These are phyloP conservation scores for Hexactinellida sp. DNA, from an alignment of 37 sponge, comb jelly and placozoan genomes.

Conservation along the genomic window DNA sequence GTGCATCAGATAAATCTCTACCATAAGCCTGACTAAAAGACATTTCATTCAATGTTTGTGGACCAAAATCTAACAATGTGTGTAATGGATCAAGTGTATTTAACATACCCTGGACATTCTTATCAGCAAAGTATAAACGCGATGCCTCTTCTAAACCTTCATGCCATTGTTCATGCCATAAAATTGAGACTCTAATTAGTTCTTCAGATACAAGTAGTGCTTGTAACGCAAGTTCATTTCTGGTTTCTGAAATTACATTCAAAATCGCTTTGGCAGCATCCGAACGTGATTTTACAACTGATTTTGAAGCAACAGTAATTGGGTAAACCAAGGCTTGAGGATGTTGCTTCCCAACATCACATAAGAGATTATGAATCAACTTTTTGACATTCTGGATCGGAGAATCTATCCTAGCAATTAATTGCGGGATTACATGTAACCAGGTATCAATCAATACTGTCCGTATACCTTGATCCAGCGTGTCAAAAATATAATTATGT, in stretches of 20 bases:
- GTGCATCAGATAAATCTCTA: constrained; percentile 84
- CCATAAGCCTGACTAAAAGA: constrained; percentile 93
- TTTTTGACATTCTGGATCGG: constrained; percentile 62
- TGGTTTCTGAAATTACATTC: constrained; percentile 74
- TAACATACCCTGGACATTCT: constrained; percentile 81
- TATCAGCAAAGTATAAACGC: constrained; percentile 75
- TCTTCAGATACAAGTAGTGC: constrained; percentile 92
- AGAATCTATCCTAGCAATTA: constrained; percentile 92
- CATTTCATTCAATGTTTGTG: constrained; percentile 69
- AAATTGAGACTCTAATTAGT: constrained; percentile 87
- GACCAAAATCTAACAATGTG: constrained; percentile 60
- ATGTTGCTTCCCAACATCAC: constrained; percentile 84
- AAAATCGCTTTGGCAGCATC: constrained; percentile 72
- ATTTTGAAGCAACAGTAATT: constrained; percentile 83
- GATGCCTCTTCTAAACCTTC: constrained; percentile 94
- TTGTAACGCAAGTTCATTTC: constrained; percentile 65
- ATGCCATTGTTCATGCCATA: constrained; percentile 99
- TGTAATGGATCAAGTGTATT: constrained; percentile 79
- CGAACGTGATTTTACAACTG: constrained; percentile 34
- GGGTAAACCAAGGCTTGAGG: constrained; percentile 97
- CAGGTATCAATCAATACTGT: constrained; percentile 89
- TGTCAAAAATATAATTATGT: constrained; percentile 47
- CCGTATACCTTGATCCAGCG: constrained; percentile 62
- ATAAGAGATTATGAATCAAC: constrained; percentile 80
- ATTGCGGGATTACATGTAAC: constrained; percentile 91